A percentile compares a stretch with the other conserved stretches of the same genome.
Conservation (phyloP, 2,888 invertebrate genomes). For the Polylopha cassiicola region DNA sequence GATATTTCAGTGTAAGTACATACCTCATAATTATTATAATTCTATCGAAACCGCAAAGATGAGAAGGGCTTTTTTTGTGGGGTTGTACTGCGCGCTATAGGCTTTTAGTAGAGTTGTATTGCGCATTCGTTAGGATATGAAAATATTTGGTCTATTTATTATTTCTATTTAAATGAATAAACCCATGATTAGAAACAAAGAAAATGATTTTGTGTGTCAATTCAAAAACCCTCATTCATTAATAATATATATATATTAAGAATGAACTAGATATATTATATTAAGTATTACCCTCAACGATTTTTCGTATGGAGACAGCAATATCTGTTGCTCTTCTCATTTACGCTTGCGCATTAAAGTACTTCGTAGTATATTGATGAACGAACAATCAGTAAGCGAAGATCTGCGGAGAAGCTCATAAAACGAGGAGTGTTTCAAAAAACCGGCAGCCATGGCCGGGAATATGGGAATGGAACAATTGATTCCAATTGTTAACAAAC, state of each 20-base stretch:
- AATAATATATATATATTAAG: not conserved
- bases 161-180: too few relatives aligned
- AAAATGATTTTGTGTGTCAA: too few relatives aligned
- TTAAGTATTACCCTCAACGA: conserved; percentile 4
- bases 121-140: too few relatives aligned
- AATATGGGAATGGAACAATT: conserved; percentile 97
- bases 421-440: conserved; percentile 56
- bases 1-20: too few relatives aligned
- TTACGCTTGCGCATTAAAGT: conserved; percentile 59
- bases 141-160: too few relatives aligned
- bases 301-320: conserved; percentile 25
- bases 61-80: too few relatives aligned
- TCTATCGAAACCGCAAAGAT: too few relatives aligned
- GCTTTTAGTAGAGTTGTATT: too few relatives aligned
- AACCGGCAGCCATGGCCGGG: conserved; percentile 79
- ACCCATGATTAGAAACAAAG: too few relatives aligned
- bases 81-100: too few relatives aligned
- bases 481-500: conserved; percentile 99
- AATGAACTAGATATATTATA: not conserved
- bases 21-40: too few relatives aligned
- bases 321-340: conserved; percentile 35
- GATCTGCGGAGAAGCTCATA: conserved; percentile 70
- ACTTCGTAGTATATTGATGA: conserved; percentile 63
- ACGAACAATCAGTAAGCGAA: conserved; percentile 68
- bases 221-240: too few relatives aligned